Percentiles rank a stretch among this genome's conserved stretches.
phyloP scores from a whole-genome alignment of 2,113 vertebrate genomes.

The Herpetotheres cachinnans region DNA sequence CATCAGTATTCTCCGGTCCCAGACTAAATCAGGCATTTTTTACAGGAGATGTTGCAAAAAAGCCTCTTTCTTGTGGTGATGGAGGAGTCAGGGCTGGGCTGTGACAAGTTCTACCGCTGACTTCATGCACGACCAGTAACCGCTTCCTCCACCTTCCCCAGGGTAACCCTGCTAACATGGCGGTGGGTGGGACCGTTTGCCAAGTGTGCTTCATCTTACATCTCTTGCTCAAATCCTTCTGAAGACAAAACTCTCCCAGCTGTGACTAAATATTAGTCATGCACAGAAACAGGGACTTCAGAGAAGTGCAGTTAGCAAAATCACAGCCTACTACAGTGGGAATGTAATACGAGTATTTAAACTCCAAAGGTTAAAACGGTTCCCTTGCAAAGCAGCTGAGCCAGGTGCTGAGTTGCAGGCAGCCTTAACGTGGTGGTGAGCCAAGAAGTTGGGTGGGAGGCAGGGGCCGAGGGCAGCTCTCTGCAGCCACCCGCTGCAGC shows the following conservation, averaged over 20 bases:
- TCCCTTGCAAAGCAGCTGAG: background rate
- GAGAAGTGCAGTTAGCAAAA: background rate
- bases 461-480: fast-evolving
- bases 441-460: background rate
- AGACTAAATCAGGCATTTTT: background rate
- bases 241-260: background rate
- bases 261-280: background rate
- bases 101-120: background rate
- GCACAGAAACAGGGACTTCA: background rate
- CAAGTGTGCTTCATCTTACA: background rate
- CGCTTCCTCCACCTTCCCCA: background rate
- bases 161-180: background rate
- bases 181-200: background rate
- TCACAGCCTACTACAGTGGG: background rate
- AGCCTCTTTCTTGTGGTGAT: background rate
- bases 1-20: background rate
- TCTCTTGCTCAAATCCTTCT: background rate
- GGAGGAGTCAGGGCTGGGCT: background rate
- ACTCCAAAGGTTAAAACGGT: background rate
- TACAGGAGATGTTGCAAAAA: background rate
- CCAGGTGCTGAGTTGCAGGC: background rate
- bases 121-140: background rate
- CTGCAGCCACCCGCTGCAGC: background rate
- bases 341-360: background rate
- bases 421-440: background rate